A percentile compares a stretch with the other conserved stretches of the same genome.
These are phyloP conservation scores for Cantharis flavilabris DNA, from an alignment of 2,888 invertebrate genomes.

Conservation along the genomic window DNA sequence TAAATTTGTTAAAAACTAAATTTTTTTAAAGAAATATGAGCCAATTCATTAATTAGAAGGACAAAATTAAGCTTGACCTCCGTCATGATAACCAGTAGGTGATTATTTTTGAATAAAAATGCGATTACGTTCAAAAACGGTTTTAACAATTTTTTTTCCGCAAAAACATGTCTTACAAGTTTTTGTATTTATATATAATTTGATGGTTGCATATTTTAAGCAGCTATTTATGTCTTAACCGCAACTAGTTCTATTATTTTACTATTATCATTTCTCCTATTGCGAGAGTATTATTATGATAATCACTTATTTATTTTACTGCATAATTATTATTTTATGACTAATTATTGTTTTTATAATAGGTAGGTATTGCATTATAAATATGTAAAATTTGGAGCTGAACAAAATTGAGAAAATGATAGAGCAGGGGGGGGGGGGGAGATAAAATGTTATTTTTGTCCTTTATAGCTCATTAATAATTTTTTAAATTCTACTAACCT, in stretches of 20 bases:
- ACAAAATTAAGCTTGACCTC: background rate
- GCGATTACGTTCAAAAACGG: background rate
- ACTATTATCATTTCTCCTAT: background rate
- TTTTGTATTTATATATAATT: background rate
- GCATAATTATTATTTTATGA: background rate
- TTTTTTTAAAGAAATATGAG: too few relatives aligned
- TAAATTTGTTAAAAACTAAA: too few relatives aligned
- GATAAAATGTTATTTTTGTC: too few relatives aligned
- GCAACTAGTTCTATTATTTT: background rate
- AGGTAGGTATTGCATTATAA: background rate
- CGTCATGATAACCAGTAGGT: background rate
- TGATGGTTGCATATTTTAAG: background rate
- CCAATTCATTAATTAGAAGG: too few relatives aligned
- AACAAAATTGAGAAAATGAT: background rate
- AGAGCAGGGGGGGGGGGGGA: too few relatives aligned
- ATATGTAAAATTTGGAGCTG: background rate
- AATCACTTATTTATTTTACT: background rate
- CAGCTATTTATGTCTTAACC: background rate
- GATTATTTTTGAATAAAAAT: background rate
- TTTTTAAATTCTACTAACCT: too few relatives aligned
- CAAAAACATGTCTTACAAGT: background rate
- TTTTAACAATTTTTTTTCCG: background rate
- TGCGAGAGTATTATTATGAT: background rate
- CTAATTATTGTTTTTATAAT: background rate
- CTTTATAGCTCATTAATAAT: too few relatives aligned